Evolutionary conservation across 35 echinoderm and acorn worm species (phyloP), one percentile per base, ranked within the genome.

Genomic region (Anneissia japonica): DNA sequence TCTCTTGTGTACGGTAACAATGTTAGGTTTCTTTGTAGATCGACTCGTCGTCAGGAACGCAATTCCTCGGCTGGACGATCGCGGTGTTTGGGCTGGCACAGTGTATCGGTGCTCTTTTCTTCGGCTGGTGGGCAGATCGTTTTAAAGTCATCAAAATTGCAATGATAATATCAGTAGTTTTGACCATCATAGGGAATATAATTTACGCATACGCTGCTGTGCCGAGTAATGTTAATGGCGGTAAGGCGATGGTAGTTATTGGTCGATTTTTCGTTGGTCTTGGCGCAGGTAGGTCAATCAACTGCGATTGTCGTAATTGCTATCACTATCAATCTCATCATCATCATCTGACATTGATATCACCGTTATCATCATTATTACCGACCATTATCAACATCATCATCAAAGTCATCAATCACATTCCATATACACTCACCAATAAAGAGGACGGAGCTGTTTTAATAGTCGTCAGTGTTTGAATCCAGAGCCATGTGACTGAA

Each of bases 201-300:
- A 72, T 84, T 35, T 84, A 84, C 29, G 51, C 73, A 30, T 35
- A 36, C 14, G 82, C 82, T 6, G 82, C 51, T 30, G 82, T 84
- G 10, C 82, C 82, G 28, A 84, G 32, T 56, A 84, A 84, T 32
- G 51, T 64, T 16, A 64, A 9, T 26, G 21, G 10, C 51, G 82
- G 43, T 30, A 46, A 35, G 0, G 51, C 32, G 82, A 72, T 84
- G 40, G 31, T 84, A 1, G 12, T 84, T 4, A 72, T 72, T 21
- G 82, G 82, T 14, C 45, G 82, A 28, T 84, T 84, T 72, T 73
- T 73, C 19, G 73, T 84, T 56, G 82, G 82, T 84, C 82, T 84
- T 56, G 82, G 82, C 0, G 82, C 82, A 30, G 82, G 82, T 84
- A 37, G 35, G 82, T 84, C 55, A 26, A 72, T 16, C 46, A 30